A percentile compares a stretch with the other conserved stretches of the same genome.
Evolutionary conservation across 2,888 invertebrate genomes (phyloP).

Genomic region (Erebia palarica): DNA sequence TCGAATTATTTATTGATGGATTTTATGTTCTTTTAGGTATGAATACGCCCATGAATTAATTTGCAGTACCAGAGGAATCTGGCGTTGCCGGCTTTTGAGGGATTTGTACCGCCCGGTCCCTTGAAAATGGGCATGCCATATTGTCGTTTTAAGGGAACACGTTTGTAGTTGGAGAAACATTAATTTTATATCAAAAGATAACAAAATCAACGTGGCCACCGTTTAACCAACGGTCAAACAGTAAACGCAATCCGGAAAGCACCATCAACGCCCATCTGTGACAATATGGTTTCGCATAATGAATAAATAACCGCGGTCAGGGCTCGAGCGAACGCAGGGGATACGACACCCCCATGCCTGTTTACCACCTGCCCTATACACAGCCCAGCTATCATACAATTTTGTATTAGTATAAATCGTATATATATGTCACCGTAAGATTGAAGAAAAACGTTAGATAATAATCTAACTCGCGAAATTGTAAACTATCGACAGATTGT

Average conservation of each 20-base stretch:
- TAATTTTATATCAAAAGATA: background rate
- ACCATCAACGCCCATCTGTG: constrained; percentile 20
- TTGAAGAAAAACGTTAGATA: too few relatives aligned
- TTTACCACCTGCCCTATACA: constrained; percentile 31
- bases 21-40: too few relatives aligned
- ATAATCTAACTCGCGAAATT: too few relatives aligned
- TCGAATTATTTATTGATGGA: too few relatives aligned
- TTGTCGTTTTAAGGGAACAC: too few relatives aligned
- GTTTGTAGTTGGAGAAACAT: too few relatives aligned
- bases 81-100: too few relatives aligned
- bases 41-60: too few relatives aligned
- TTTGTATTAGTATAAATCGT: too few relatives aligned
- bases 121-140: background rate
- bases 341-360: constrained; percentile 18
- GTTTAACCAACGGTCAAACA: constrained; percentile 8
- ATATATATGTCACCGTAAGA: too few relatives aligned
- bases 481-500: too few relatives aligned
- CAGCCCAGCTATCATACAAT: background rate
- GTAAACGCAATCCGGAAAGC: constrained; percentile 16
- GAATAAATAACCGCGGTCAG: constrained; percentile 42
- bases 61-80: too few relatives aligned
- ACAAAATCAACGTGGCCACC: background rate
- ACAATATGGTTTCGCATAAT: constrained; percentile 38
- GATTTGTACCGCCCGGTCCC: background rate
- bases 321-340: constrained; percentile 26